These are phyloP conservation scores for Epicampocera succincta DNA, from an alignment of 2,888 invertebrate genomes.

Conservation along the genomic window DNA sequence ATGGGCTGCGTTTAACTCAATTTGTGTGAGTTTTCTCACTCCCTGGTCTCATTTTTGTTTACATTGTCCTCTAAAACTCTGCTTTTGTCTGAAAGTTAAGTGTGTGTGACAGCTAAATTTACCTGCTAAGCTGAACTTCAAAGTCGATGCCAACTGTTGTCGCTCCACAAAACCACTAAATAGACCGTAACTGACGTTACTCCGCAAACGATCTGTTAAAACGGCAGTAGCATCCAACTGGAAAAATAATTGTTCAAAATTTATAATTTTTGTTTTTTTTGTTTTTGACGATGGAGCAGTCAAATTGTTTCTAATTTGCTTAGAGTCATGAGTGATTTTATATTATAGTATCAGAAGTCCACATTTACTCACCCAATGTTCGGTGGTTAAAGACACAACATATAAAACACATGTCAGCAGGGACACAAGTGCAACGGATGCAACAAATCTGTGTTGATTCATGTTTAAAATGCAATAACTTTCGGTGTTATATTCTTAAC, in stretches of 20 bases:
- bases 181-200: slow-evolving; percentile 73
- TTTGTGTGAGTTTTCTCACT: no score
- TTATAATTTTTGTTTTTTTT: no score
- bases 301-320: no score
- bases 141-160: slow-evolving; percentile 70
- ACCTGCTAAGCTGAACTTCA: slow-evolving; percentile 77
- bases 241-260: slow-evolving; percentile 9
- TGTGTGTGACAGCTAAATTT: slow-evolving; percentile 70
- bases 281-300: no score
- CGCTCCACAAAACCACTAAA: slow-evolving; percentile 71
- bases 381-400: slow-evolving; percentile 71
- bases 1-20: no score
- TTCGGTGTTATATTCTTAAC: background rate
- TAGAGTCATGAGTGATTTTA: no score
- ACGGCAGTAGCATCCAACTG: slow-evolving; percentile 71
- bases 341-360: no score
- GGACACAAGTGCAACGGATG: slow-evolving; percentile 70
- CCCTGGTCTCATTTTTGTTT: background rate
- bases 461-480: slow-evolving; percentile 33
- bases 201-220: slow-evolving; percentile 64
- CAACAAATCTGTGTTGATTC: slow-evolving; percentile 71
- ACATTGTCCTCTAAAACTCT: slow-evolving; percentile 8
- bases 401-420: slow-evolving; percentile 69
- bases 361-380: slow-evolving; percentile 72
- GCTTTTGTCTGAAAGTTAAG: no score